Conservation (phyloP, 2,113 vertebrate genomes). For the Camelus dromedarius region DNA sequence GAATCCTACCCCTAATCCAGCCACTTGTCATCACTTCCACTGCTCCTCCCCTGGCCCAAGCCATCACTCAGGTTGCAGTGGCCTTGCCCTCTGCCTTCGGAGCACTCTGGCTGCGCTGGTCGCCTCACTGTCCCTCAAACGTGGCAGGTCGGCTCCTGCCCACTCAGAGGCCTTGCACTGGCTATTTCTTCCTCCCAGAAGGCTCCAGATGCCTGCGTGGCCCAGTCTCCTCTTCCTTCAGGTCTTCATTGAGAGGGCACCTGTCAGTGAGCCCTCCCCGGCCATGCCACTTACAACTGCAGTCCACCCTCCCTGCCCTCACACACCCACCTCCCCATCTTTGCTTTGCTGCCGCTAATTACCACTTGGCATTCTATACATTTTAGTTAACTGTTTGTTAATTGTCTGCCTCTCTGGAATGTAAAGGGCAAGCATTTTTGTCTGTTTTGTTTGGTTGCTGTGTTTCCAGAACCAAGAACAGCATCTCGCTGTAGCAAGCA, state of each 20-base stretch:
- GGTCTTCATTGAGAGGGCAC: neutral
- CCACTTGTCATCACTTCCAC: neutral
- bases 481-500: neutral
- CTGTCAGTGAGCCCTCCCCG: neutral
- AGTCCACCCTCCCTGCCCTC: neutral
- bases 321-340: neutral
- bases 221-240: neutral
- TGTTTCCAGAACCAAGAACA: slow-evolving; percentile 44
- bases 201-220: neutral
- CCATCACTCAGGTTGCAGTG: neutral
- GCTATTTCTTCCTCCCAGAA: neutral
- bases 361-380: neutral
- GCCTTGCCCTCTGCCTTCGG: neutral
- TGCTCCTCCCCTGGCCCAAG: neutral
- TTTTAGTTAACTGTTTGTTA: neutral
- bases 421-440: neutral
- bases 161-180: neutral
- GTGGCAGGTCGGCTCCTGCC: neutral
- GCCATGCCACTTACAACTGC: neutral
- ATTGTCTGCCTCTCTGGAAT: neutral
- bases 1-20: neutral
- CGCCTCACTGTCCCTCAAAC: neutral
- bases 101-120: neutral
- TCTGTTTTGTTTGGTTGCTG: neutral
- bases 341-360: neutral